Conservation (phyloP, 2,113 vertebrate genomes). For the Pseudolaguvia tuberculata region DNA sequence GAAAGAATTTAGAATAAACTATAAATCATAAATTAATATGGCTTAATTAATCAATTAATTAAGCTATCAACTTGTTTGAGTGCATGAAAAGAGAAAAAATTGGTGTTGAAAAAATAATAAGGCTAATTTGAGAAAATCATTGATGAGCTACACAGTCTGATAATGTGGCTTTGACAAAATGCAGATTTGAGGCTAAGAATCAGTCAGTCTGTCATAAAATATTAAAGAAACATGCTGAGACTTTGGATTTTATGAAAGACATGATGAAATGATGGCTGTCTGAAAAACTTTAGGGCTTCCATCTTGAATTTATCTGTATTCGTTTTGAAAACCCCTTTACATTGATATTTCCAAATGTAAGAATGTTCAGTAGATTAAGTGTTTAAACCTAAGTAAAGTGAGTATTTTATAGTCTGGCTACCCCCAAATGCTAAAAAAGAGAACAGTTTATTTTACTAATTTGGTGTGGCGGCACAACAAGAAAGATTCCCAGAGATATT, state of each 20-base stretch:
- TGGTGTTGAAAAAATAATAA: conserved; percentile 3
- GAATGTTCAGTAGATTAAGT: not conserved
- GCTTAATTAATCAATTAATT: too few species aligned
- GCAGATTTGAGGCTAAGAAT: conserved; percentile 74
- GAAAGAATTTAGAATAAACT: conserved; percentile 2
- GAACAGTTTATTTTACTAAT: too few species aligned
- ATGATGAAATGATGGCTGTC: conserved; percentile 67
- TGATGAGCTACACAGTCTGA: conserved; percentile 57
- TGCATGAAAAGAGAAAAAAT: not conserved
- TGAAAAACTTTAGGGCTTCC: conserved; percentile 54
- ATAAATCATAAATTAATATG: too few species aligned
- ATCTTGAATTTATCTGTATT: conserved; percentile 14
- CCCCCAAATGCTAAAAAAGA: not conserved
- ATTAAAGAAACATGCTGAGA: conserved; percentile 68
- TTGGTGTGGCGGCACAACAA: too few species aligned
- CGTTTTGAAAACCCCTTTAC: not conserved
- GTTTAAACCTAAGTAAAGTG: not conserved
- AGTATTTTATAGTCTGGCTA: not conserved
- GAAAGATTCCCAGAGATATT: too few species aligned
- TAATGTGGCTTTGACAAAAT: conserved; percentile 74
- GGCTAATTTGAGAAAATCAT: conserved; percentile 15
- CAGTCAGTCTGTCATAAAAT: conserved; percentile 77
- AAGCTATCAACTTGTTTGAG: conserved; percentile 11
- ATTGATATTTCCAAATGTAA: not conserved
- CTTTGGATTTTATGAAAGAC: conserved; percentile 48